Base-by-base conservation (phyloP, 35 echinoderm and acorn worm genomes). In the Stichopus chloronotus region DNA sequence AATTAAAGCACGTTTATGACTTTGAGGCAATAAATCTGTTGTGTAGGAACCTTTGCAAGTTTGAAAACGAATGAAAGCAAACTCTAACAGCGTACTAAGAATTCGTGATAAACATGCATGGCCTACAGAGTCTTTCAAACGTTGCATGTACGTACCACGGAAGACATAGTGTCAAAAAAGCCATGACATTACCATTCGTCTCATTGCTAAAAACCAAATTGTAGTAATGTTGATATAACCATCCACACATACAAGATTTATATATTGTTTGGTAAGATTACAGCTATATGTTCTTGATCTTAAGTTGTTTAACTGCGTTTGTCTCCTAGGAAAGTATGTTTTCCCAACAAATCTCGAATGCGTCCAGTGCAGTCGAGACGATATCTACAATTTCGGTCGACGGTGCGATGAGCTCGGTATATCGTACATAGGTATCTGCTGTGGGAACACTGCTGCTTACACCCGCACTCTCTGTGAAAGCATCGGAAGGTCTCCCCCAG, bases 351-450 rank as follows among this genome's bases (percentile, higher is more conserved):
- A 95, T 19, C 76, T 95, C 6, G 91, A 95, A 56, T 92, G 94
- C 25, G 91, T 81, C 6, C 5, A 59, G 56, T 92, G 94, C 53
- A 87, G 78, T 0, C 30, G 84, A 92, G 72, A 78, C 52, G 91
- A 95, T n/a, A 92, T 95, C 79, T 80, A 25, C 17, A 82, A 88
- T n/a, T 95, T 95, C 85, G 94, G 90, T 9, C 74, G 84, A 43
- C 94, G 78, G 59, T 95, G 94, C 52, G 63, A 86, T 58, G 52
- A 93, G 24, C 43, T 95, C 13, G 91, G 91, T 14, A 57, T 95
- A 0, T 63, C 68, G 25, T 95, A 95, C 76, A 63, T 95, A 16
- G 94, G 94, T 79, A 7, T 95, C 19, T 95, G 94, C 78, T 95
- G 94, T 65, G 94, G 94, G 6, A 95, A 95, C 79, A 30, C 81